These are phyloP conservation scores for Amphiprion percula DNA, from an alignment of 2,113 vertebrate genomes.

Conservation along the genomic window DNA sequence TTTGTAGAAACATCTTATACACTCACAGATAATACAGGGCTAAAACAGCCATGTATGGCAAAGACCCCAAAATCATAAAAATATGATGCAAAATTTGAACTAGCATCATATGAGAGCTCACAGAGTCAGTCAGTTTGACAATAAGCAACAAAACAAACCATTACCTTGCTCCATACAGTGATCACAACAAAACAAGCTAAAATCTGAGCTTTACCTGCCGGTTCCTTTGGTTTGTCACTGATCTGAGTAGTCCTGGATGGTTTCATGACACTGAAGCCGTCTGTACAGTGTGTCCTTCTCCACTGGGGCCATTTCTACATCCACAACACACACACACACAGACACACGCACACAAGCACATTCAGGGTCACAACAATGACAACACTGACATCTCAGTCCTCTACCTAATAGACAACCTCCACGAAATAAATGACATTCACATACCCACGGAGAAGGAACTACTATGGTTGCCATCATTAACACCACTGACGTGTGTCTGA, in stretches of 20 bases:
- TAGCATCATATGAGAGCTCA: not conserved
- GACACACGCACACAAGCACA: slow-evolving; percentile 20
- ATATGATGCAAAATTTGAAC: not conserved
- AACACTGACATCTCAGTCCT: slow-evolving; percentile 30
- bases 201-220: slow-evolving; percentile 59
- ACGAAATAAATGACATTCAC: slow-evolving; percentile 56
- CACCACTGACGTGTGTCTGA: slow-evolving; percentile 33
- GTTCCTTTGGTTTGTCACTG: slow-evolving; percentile 23
- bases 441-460: slow-evolving; percentile 52
- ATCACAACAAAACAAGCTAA: not conserved
- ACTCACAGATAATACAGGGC: not conserved
- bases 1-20: not conserved
- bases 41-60: not conserved
- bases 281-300: slow-evolving; percentile 45
- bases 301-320: slow-evolving; percentile 55
- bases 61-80: not conserved
- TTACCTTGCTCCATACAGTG: not conserved
- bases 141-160: not conserved
- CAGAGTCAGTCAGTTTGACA: not conserved
- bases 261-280: slow-evolving; percentile 44
- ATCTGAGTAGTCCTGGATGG: slow-evolving; percentile 26
- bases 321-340: slow-evolving; percentile 41
- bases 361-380: slow-evolving; percentile 44
- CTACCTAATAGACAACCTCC: slow-evolving; percentile 44
- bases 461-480: slow-evolving; percentile 44